Percentiles rank a stretch among this genome's conserved stretches.
Evolutionary conservation across 2,113 vertebrate genomes (phyloP).

Genomic region (Poicephalus gulielmi): DNA sequence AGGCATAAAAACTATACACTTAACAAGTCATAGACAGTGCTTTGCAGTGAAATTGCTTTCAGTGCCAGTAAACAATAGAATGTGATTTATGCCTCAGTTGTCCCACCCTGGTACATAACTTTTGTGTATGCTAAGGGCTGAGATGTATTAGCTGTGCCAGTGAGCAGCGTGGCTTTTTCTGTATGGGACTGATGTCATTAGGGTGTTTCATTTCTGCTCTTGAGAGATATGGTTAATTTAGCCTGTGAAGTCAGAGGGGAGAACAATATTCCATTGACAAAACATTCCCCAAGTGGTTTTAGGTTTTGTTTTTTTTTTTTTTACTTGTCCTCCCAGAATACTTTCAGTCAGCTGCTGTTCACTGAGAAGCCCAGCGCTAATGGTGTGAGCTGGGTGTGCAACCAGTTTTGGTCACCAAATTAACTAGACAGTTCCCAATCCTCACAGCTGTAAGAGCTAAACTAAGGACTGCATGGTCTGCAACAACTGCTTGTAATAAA

Average conservation of each 20-base stretch:
- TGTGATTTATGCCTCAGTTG: neutral
- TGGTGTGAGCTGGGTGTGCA: neutral
- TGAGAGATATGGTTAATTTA: neutral
- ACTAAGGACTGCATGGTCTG: neutral
- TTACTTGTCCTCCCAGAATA: neutral
- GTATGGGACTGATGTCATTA: neutral
- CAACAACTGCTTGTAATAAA: neutral
- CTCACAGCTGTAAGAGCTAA: neutral
- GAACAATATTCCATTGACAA: slow-evolving; percentile 51
- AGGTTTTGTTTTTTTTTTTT: neutral
- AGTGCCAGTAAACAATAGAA: neutral
- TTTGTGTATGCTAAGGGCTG: neutral
- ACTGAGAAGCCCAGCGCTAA: neutral
- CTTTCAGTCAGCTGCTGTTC: neutral
- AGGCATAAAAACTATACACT: neutral
- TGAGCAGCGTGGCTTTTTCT: neutral
- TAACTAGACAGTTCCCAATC: neutral
- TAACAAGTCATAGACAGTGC: neutral
- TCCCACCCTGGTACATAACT: neutral
- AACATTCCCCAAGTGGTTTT: neutral
- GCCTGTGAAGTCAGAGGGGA: slow-evolving; percentile 1
- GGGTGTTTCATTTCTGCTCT: slow-evolving; percentile 50
- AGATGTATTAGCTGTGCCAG: neutral
- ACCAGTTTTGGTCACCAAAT: neutral
- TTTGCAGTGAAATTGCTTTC: neutral